These are phyloP conservation scores for Pseudonaja textilis DNA, from an alignment of 2,113 vertebrate species.

Conservation along the genomic window DNA sequence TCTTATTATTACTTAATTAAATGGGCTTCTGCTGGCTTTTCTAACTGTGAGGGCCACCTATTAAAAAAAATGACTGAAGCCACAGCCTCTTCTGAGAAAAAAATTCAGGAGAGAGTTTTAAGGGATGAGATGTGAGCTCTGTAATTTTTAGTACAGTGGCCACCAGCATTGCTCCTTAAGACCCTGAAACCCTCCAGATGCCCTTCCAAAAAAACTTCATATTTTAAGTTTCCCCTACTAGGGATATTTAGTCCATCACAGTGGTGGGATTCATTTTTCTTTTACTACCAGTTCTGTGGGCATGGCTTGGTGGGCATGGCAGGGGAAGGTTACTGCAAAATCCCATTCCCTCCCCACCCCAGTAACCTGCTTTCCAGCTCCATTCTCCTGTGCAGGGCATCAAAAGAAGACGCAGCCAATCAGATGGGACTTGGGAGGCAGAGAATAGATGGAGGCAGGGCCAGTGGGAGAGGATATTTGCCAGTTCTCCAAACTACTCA, in stretches of 20 bases:
- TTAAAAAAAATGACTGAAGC: not conserved
- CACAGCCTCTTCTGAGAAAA: not conserved
- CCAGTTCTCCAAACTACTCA: too few relatives aligned
- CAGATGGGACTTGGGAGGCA: too few relatives aligned
- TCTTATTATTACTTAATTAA: not conserved
- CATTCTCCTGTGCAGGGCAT: too few relatives aligned
- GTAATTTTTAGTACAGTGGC: not conserved
- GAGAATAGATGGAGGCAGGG: too few relatives aligned
- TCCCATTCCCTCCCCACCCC: too few relatives aligned
- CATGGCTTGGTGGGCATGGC: too few relatives aligned
- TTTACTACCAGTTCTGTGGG: too few relatives aligned
- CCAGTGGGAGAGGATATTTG: too few relatives aligned
- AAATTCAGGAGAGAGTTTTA: not conserved
- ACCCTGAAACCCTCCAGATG: not conserved
- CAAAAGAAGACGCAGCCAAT: too few relatives aligned
- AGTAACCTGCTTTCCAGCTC: too few relatives aligned
- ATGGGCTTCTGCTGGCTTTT: not conserved
- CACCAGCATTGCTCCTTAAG: not conserved
- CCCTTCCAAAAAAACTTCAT: not conserved
- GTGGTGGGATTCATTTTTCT: too few relatives aligned
- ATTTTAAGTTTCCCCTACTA: not conserved
- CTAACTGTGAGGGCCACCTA: not conserved
- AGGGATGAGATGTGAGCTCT: not conserved
- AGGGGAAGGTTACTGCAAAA: too few relatives aligned
- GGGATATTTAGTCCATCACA: not conserved